Base-by-base conservation (phyloP, 2,888 invertebrate genomes). In the Ctenicera cuprea region DNA sequence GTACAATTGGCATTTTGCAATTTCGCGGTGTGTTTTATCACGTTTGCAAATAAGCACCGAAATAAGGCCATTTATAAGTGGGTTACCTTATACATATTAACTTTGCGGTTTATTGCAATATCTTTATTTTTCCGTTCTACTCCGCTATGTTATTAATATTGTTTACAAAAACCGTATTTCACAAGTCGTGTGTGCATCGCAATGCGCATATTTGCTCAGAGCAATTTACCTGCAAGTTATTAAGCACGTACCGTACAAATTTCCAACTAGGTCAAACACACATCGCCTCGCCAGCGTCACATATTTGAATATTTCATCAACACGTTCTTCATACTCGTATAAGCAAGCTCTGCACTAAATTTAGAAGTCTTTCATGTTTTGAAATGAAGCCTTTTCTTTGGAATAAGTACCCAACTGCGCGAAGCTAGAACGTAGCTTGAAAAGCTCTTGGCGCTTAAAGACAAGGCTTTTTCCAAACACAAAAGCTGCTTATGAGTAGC, bases 251-350 rank as follows among this genome's bases (percentile, higher is more conserved):
- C 50, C 7, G 48, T 20, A 48, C 33, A 72, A 66, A 61, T 65
- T 48, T 52, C 50, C 48, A 72, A 72, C 38, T 72, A 66, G 71
- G 71, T 72, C 71, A 72, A 72, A 66, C 50, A 61, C 37, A 62
- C 61, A 66, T 71, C 65, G 57, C 30, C 52, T 45, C 38, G 30
- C 64, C 52, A 61, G 38, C 48, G 65, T 71, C 66, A 45, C 64
- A 74, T 48, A 74, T 74, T 71, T 74, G 74, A 74, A 74, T 74
- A 74, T 74, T 74, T 74, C 71, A 74, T 74, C 74, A 74, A 74
- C 74, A 63, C 74, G 67, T 74, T 66, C 66, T 72, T 66, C 65
- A 52, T 65, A 66, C 66, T 67, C 52, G 18, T 63, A 45, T 33
- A 71, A 74, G 63, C 64, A 70, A 62, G 66, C 69, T 38, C 52